Evolutionary conservation across 2,797 vertebrate species (phyloP).

Genomic region (Parauchenoglanis ngamensis): DNA sequence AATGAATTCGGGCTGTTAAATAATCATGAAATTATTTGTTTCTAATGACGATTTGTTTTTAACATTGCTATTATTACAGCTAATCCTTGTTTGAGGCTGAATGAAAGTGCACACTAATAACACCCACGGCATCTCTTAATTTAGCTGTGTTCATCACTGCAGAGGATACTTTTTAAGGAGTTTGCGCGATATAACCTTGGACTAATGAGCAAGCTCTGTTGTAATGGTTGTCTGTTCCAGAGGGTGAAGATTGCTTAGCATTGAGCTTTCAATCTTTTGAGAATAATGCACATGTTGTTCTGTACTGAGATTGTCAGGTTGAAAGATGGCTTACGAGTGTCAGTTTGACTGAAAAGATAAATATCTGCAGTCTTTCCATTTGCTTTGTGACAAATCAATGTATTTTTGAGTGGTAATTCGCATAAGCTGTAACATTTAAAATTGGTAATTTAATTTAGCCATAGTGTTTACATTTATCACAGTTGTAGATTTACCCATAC

Average conservation of each 20-base stretch:
- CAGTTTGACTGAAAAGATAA: neutral
- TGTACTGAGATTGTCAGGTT: neutral
- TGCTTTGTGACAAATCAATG: neutral
- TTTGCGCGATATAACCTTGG: conserved; percentile 35
- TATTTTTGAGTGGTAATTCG: neutral
- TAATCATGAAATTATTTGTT: neutral
- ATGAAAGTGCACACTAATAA: conserved; percentile 32
- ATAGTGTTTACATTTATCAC: neutral
- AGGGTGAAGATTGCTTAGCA: neutral
- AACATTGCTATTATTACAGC: neutral
- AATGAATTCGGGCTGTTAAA: neutral
- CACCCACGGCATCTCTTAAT: conserved; percentile 44
- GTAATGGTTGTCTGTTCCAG: conserved; percentile 5
- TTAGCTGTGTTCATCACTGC: conserved; percentile 44
- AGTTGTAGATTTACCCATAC: neutral
- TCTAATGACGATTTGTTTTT: neutral
- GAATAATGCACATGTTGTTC: neutral
- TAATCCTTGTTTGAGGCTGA: conserved; percentile 20
- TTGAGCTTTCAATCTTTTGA: neutral
- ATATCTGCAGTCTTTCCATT: neutral
- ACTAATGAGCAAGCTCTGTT: neutral
- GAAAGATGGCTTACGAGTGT: neutral
- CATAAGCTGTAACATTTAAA: neutral
- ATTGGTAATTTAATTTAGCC: neutral
- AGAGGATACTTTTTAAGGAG: conserved; percentile 36